Conservation (phyloP, 2,888 invertebrate genomes). For the Lithophane ornitopus region DNA sequence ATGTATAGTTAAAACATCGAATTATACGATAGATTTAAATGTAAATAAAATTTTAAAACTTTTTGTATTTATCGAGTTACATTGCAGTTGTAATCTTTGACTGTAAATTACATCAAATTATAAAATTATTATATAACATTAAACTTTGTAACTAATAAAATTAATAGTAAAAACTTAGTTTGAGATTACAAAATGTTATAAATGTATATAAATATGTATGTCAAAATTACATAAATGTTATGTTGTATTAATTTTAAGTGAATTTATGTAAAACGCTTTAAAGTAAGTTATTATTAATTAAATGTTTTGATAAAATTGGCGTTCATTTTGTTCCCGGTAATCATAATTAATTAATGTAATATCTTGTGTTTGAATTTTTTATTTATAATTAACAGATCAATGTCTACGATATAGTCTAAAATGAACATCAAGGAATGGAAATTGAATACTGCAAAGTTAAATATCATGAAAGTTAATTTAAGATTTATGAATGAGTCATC, state of each 20-base stretch:
- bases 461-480: constrained; percentile 19
- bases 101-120: constrained; percentile 43
- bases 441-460: constrained; percentile 13
- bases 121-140: constrained; percentile 30
- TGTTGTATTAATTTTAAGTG: constrained; percentile 57
- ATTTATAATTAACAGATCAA: background rate
- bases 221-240: constrained; percentile 51
- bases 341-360: background rate
- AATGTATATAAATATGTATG: constrained; percentile 57
- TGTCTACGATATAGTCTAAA: background rate
- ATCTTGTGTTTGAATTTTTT: background rate
- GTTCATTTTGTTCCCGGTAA: constrained; percentile 12
- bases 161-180: constrained; percentile 40
- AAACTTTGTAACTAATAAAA: constrained; percentile 41
- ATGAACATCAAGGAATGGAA: constrained; percentile 18
- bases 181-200: constrained; percentile 41
- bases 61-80: constrained; percentile 45
- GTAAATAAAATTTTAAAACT: constrained; percentile 54
- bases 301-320: constrained; percentile 70
- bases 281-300: constrained; percentile 63
- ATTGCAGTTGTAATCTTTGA: constrained; percentile 47
- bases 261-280: constrained; percentile 71
- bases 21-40: constrained; percentile 63
- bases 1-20: constrained; percentile 68
- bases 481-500: constrained; percentile 13